Evolutionary conservation across 2,888 invertebrate species (phyloP), one percentile per base, ranked within the genome.

Genomic region (Ariolimax columbianus): DNA sequence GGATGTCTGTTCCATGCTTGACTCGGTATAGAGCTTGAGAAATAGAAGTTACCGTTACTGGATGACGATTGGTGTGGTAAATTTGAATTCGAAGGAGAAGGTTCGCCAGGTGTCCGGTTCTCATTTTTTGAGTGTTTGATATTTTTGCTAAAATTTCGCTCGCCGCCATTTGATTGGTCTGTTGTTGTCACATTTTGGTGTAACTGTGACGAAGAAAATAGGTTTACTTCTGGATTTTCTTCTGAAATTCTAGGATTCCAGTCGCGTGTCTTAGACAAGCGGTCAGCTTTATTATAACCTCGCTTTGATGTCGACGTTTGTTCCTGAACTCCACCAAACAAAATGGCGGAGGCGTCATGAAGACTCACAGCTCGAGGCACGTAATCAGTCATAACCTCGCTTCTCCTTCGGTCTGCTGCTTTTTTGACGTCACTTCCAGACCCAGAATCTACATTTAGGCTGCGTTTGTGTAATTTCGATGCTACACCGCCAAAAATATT

Each of bases 301-400:
- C 40, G 77, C 19, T 23, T 51, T 33, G 55, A 33, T 19, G 55
- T 33, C 55, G 43, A 26, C 23, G 43, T 6, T 11, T 66, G n/a
- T 40, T 63, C 78, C n/a, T 40, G 40, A 0, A 59, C 78, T 30
- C 43, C 59, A 17, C 78, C 78, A 79, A 26, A 63, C 63, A 79
- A 43, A 14, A 79, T 26, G 55, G 59, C 78, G 2, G 78, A 79
- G 17, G 78, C 66, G n/a, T 79, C 66, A 43, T 79, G 78, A 14
- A 40, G 63, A 30, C 59, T 79, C 23, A 63, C 40, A 0, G 78
- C 78, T 40, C 40, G 38, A 19, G 78, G 78, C 6, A 63, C 63
- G n/a, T 79, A 79, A 1, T 30, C 78, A 3, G 38, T 26, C 59
- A 79, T 59, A n/a, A 36, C 66, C 19, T 79, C 78, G 36, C 30